A percentile compares a stretch with the other conserved stretches of the same genome.
phyloP scores from a whole-genome alignment of 2,797 vertebrate genomes.

The Luscinia luscinia region DNA sequence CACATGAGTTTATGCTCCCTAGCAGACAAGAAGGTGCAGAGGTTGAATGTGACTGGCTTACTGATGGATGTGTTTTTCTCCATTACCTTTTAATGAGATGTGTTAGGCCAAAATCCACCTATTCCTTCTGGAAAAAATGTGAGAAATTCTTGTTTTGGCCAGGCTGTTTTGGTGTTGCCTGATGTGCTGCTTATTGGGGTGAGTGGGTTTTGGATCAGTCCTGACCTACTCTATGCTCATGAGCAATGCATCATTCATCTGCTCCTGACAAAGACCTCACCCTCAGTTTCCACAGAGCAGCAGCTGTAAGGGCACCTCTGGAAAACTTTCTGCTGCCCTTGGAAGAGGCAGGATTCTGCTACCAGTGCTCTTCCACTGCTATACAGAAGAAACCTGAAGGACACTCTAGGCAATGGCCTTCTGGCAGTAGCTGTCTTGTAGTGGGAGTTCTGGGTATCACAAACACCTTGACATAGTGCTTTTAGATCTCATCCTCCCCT shows the following conservation, averaged over 20 bases:
- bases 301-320: neutral
- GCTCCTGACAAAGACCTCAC: neutral
- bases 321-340: neutral
- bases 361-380: neutral
- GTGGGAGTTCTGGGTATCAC: neutral
- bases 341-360: neutral
- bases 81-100: conserved; percentile 40
- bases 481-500: neutral
- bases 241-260: fast-evolving
- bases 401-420: neutral
- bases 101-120: conserved; percentile 49
- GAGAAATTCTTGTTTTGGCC: neutral
- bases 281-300: neutral
- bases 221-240: neutral
- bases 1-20: neutral
- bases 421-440: neutral
- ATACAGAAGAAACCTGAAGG: neutral
- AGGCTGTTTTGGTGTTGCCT: neutral
- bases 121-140: neutral
- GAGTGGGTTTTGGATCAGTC: neutral
- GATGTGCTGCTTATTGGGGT: neutral
- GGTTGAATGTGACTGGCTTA: conserved; percentile 52
- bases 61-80: conserved; percentile 51
- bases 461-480: neutral
- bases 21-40: conserved; percentile 15